Evolutionary conservation across 2,797 vertebrate genomes (phyloP).

Genomic region (Leptoclinus maculatus): DNA sequence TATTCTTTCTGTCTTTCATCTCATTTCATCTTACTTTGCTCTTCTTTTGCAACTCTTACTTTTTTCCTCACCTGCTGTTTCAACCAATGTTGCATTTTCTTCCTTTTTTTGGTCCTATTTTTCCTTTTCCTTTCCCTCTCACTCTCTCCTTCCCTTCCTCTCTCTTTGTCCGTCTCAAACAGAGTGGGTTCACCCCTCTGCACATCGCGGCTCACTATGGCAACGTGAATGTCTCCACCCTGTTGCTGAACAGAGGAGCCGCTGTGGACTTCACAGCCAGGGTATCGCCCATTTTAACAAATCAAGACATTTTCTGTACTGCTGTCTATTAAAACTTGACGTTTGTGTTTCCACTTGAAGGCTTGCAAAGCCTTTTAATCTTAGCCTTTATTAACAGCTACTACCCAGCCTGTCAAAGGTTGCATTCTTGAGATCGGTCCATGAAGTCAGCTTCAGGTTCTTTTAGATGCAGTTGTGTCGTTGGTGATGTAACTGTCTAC

Average conservation of each 20-base stretch:
- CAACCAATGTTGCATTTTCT: conserved; percentile 5
- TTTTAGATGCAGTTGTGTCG: background rate
- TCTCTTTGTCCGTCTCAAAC: conserved; percentile 46
- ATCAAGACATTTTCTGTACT: conserved; percentile 1
- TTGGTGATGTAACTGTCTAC: background rate
- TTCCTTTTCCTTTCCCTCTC: background rate
- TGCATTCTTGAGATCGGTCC: background rate
- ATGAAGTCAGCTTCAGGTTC: background rate
- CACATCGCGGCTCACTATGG: conserved; percentile 99
- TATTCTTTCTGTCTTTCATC: background rate
- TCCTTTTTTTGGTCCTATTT: conserved; percentile 9
- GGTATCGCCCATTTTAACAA: conserved; percentile 80
- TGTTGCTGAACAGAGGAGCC: conserved; percentile 97
- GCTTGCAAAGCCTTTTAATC: conserved; percentile 2
- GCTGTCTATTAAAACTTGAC: background rate
- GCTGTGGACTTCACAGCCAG: conserved; percentile 97
- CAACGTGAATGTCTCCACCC: conserved; percentile 97
- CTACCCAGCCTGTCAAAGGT: background rate
- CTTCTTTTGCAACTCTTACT: conserved; percentile 9
- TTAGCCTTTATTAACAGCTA: conserved; percentile 10
- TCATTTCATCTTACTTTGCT: background rate
- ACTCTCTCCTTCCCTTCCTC: background rate
- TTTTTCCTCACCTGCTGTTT: conserved; percentile 23
- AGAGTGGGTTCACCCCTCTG: conserved; percentile 98
- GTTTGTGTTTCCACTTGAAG: conserved; percentile 9